These are phyloP conservation scores for Antennarius striatus DNA, from an alignment of 2,113 vertebrate species.

Conservation along the genomic window DNA sequence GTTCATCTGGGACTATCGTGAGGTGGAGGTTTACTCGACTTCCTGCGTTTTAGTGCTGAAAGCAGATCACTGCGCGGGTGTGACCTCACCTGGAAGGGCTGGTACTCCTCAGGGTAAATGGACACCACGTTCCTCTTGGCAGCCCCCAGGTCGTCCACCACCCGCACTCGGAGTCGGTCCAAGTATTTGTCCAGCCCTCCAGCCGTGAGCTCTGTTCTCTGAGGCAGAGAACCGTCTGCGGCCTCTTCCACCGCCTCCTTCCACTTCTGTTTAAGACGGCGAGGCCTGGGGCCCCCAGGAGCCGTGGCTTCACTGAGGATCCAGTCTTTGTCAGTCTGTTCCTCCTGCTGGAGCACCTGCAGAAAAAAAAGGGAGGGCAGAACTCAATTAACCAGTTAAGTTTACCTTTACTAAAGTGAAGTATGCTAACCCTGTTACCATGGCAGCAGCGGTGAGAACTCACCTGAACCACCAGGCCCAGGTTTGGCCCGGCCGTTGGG, in stretches of 20 bases:
- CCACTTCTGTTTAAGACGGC: constrained; percentile 82
- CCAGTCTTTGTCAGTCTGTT: constrained; percentile 76
- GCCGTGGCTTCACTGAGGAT: not conserved
- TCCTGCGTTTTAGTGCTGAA: not conserved
- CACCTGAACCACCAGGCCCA: constrained; percentile 83
- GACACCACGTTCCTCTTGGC: constrained; percentile 83
- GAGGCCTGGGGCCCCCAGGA: constrained; percentile 66
- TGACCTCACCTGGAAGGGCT: constrained; percentile 74
- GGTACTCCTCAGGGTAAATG: constrained; percentile 83
- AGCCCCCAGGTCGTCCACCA: constrained; percentile 83
- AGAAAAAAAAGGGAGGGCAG: not conserved
- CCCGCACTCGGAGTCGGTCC: constrained; percentile 74
- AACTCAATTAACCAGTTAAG: not conserved
- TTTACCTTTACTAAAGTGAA: no score
- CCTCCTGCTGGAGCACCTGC: constrained; percentile 88
- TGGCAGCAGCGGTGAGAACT: constrained; percentile 2
- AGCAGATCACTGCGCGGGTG: not conserved
- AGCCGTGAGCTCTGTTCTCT: constrained; percentile 56
- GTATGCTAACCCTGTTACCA: not conserved
- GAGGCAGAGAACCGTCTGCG: constrained; percentile 78
- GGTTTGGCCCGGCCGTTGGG: constrained; percentile 76
- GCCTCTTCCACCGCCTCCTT: constrained; percentile 78
- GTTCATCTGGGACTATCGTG: not conserved
- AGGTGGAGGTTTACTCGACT: no score
- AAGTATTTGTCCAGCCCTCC: constrained; percentile 73